Percentiles rank a stretch among this genome's conserved stretches.
Conservation (phyloP, 2,888 invertebrate genomes). For the Drosophila pseudotakahashii region DNA sequence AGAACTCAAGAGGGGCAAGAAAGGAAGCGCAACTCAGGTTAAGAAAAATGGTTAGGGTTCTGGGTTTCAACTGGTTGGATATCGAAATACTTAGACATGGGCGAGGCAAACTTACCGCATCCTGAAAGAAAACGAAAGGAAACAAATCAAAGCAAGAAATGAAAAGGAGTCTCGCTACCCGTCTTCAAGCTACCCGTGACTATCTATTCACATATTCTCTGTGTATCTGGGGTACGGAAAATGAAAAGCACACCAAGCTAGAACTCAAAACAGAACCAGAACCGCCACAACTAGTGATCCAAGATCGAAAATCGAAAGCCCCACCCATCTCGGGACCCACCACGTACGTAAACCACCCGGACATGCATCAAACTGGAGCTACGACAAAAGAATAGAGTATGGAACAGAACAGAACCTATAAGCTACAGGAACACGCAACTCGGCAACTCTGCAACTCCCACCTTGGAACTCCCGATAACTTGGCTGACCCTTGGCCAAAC, state of each 20-base stretch:
- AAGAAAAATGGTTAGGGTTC: slow-evolving; percentile 7
- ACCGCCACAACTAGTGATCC: not conserved
- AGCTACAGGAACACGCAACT: slow-evolving; percentile 45
- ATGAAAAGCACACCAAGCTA: slow-evolving; percentile 30
- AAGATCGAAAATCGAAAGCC: not conserved
- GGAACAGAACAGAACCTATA: slow-evolving; percentile 21
- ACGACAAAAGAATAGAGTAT: slow-evolving; percentile 43
- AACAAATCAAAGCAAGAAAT: slow-evolving; percentile 75
- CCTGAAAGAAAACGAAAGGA: slow-evolving; percentile 85
- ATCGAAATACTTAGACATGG: slow-evolving; percentile 36
- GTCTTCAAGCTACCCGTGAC: slow-evolving; percentile 7
- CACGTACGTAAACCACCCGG: slow-evolving; percentile 25
- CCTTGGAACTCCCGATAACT: slow-evolving; percentile 10
- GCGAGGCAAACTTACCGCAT: slow-evolving; percentile 83
- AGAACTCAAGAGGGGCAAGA: slow-evolving; percentile 6
- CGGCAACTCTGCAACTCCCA: slow-evolving; percentile 21
- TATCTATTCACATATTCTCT: slow-evolving; percentile 28
- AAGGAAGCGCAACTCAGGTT: slow-evolving; percentile 8
- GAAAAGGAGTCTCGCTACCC: slow-evolving; percentile 53
- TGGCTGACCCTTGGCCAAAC: not conserved
- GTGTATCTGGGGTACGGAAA: slow-evolving; percentile 11
- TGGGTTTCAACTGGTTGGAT: slow-evolving; percentile 25
- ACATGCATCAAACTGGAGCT: slow-evolving; percentile 64
- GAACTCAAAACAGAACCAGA: slow-evolving; percentile 2
- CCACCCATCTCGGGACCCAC: not conserved